Evolutionary conservation across 2,113 vertebrate genomes (phyloP).

Genomic region (Pogonocichla stellata): DNA sequence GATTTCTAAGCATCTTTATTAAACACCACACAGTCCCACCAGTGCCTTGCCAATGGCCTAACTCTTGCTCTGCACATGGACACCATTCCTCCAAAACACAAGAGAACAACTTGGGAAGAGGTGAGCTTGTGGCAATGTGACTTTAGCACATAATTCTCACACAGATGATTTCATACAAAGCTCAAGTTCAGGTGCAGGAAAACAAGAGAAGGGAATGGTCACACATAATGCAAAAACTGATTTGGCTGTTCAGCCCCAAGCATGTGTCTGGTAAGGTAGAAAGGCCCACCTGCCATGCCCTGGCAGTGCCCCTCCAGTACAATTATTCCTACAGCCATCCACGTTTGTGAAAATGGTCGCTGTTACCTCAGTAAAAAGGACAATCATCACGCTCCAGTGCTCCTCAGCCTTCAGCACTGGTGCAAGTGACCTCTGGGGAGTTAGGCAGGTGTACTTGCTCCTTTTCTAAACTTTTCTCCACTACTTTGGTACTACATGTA

Average conservation of each 20-base stretch:
- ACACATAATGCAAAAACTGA: not conserved
- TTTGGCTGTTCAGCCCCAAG: not conserved
- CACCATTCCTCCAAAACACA: not conserved
- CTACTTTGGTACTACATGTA: not conserved
- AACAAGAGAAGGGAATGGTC: not conserved
- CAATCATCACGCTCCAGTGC: not conserved
- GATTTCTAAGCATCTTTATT: not conserved
- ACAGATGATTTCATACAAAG: rapidly evolving
- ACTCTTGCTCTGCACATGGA: not conserved
- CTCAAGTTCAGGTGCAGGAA: not conserved
- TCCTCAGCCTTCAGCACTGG: not conserved
- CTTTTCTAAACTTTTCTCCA: not conserved
- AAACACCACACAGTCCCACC: rapidly evolving
- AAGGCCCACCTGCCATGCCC: not conserved
- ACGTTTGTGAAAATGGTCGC: rapidly evolving
- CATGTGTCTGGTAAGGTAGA: not conserved
- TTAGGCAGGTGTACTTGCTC: not conserved
- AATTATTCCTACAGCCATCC: not conserved
- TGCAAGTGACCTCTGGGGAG: not conserved
- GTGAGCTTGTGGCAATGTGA: not conserved
- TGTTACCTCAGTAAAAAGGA: not conserved
- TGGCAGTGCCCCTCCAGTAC: no score
- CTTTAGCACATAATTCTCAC: not conserved
- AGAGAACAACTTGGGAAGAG: not conserved
- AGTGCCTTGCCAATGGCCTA: not conserved